Conservation (phyloP, 2,113 vertebrate species). For the Phaethon lepturus region DNA sequence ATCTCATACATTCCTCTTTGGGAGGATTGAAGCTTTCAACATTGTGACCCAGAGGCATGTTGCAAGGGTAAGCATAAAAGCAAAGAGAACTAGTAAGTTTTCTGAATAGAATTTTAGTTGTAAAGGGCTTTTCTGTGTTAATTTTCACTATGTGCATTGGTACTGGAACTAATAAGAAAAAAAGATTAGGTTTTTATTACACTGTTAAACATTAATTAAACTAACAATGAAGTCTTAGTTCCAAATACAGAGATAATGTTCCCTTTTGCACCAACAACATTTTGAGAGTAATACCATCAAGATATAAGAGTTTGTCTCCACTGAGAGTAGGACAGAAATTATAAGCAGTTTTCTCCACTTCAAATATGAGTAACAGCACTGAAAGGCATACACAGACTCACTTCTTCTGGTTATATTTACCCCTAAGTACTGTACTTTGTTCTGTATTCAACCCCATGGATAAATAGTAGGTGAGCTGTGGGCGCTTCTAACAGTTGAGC, state of each 20-base stretch:
- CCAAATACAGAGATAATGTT: neutral
- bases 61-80: neutral
- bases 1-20: neutral
- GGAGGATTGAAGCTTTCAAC: neutral
- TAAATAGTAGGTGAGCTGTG: neutral
- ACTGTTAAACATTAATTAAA: neutral
- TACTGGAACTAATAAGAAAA: neutral
- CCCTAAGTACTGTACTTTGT: neutral
- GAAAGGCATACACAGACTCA: neutral
- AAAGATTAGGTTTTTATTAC: neutral
- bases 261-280: neutral
- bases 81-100: neutral
- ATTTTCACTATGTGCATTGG: neutral
- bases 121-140: neutral
- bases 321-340: neutral
- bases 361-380: neutral
- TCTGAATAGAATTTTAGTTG: neutral
- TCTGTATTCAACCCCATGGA: neutral
- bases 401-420: neutral
- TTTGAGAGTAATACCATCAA: neutral
- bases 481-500: neutral
- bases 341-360: neutral
- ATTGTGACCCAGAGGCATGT: neutral
- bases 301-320: neutral
- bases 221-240: neutral